phyloP scores from a whole-genome alignment of 1,140 invertebrate species.

The Acromyrmex heyeri region DNA sequence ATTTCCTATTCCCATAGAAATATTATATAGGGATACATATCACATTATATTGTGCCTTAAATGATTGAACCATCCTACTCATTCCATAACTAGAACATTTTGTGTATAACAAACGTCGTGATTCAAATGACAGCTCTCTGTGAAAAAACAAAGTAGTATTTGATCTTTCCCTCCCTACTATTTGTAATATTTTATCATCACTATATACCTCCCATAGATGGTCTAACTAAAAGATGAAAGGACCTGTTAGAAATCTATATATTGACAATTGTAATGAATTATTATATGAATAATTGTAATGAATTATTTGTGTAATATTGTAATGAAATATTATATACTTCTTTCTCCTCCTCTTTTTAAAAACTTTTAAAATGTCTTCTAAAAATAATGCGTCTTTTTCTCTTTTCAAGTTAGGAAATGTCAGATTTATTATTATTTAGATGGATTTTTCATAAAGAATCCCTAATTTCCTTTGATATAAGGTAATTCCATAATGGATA shows the following conservation, averaged over 20 bases:
- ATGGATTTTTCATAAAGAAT: not conserved
- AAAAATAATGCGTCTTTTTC: not conserved
- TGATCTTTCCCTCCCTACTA: not conserved
- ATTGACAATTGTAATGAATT: not conserved
- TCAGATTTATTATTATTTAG: not conserved
- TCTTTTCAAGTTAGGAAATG: constrained; percentile 39
- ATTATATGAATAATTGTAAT: not conserved
- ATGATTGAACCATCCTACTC: constrained; percentile 18
- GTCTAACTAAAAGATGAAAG: not conserved
- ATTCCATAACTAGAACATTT: constrained; percentile 16
- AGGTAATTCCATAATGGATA: not conserved
- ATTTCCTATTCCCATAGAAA: constrained; percentile 21
- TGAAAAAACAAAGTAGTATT: constrained; percentile 36
- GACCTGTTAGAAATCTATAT: not conserved
- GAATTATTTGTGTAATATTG: too few relatives aligned
- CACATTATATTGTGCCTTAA: not conserved
- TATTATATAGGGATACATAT: not conserved
- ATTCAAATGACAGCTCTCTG: constrained; percentile 36
- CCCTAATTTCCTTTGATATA: not conserved
- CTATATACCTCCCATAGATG: not conserved
- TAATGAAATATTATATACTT: constrained; percentile 28
- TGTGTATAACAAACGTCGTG: not conserved
- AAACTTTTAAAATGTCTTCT: constrained; percentile 16
- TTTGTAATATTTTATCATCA: not conserved
- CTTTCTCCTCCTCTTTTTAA: not conserved